phyloP scores from a whole-genome alignment of 2,888 invertebrate species.

The Lasioglossum leucozonium region DNA sequence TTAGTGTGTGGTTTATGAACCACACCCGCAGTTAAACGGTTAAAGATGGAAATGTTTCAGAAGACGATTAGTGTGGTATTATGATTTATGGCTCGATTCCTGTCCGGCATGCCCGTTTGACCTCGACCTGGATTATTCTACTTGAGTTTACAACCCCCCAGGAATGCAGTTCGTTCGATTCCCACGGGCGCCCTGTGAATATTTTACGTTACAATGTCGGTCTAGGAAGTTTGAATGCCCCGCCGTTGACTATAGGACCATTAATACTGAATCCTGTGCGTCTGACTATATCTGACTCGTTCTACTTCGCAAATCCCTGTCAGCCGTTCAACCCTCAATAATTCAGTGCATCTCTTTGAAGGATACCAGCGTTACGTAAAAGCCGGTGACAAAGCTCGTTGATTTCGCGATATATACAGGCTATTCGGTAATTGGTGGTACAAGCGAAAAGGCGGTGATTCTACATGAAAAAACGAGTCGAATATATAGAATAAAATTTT shows the following conservation, averaged over 20 bases:
- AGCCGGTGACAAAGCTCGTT: background rate
- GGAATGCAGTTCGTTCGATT: slow-evolving; percentile 51
- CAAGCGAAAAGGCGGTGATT: no score
- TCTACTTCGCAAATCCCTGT: background rate
- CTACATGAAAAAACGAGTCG: no score
- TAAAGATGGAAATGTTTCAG: no score
- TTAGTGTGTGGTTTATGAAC: no score
- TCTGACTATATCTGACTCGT: background rate
- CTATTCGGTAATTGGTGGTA: no score
- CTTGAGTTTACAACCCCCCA: slow-evolving; percentile 32
- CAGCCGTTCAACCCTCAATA: background rate
- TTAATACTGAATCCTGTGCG: background rate
- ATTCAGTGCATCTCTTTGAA: background rate
- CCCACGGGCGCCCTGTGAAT: slow-evolving; percentile 48
- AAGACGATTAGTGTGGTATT: slow-evolving; percentile 46
- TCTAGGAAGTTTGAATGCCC: slow-evolving; percentile 35
- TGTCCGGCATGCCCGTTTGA: slow-evolving; percentile 6
- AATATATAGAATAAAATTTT: no score
- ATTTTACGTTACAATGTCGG: slow-evolving; percentile 42
- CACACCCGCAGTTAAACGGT: no score
- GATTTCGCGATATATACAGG: background rate
- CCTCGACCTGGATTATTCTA: slow-evolving; percentile 17
- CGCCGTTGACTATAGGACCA: slow-evolving; percentile 25
- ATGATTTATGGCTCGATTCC: slow-evolving; percentile 59
- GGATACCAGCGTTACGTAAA: background rate